Base-by-base conservation (phyloP, 2,888 invertebrate genomes). In the Drosophila ustulata region DNA sequence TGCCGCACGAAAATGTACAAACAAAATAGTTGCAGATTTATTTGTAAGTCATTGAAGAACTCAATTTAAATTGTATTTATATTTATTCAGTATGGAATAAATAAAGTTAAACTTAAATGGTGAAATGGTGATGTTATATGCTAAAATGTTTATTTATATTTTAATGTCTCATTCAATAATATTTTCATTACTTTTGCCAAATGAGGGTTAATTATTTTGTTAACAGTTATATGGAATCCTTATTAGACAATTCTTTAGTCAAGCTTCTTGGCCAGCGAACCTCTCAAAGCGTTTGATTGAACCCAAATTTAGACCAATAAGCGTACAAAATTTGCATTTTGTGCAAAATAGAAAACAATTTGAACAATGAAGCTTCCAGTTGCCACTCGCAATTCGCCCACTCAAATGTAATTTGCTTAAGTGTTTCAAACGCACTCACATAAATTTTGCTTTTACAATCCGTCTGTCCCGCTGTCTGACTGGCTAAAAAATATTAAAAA, bases 351-450 rank as follows among this genome's bases (percentile, higher is more conserved):
- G 55, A 76, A 75, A 73, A 76, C 69, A 79, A 78, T 71, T 76
- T 72, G 53, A 52, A 70, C 65, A 66, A 75, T 73, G 70, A 47
- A 62, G n/a, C 59, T 23, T n/a, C 47, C 37, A 41, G 13, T 50
- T 50, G 26, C 58, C 62, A 63, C 32, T 39, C 55, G 0, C 43
- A 25, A 3, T n/a, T 18, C 59, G 51, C 65, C 72, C 67, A 76
- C 70, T 68, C 65, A 76, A 86, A 88, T 77, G 86, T 86, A 86
- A 86, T 86, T 88, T 86, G 62, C 76, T 86, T 86, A 87, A 85
- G 85, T 85, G 85, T 86, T 84, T 88, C 71, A 78, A 82, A 79
- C 65, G 79, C 70, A 88, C 74, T 80, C 66, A 79, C 75, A 84
- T 87, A 87, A 85, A 88, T 85, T 88, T 75, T 51, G 53, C 68